Conservation (phyloP, 2,113 vertebrate species). For the Apistogramma diplotaenia region DNA sequence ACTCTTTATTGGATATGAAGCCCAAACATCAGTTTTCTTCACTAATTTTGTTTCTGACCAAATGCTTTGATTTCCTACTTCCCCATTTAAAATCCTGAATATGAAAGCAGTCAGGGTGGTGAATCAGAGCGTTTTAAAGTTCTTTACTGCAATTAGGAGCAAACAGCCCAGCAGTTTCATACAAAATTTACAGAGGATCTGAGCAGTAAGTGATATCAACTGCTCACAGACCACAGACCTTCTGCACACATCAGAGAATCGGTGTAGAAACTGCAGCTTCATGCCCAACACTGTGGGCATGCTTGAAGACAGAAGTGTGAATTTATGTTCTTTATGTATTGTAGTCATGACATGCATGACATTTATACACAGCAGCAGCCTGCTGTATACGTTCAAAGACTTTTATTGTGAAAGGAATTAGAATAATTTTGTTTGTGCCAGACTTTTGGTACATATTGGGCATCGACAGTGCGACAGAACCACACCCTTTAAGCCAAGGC, state of each 20-base stretch:
- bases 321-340: not conserved
- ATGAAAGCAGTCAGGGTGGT: too few species aligned
- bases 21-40: not conserved
- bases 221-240: not conserved
- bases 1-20: not conserved
- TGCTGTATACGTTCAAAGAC: not conserved
- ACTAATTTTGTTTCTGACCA: not conserved
- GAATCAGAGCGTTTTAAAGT: not conserved
- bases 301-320: fast-evolving
- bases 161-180: not conserved
- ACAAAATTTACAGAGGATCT: not conserved
- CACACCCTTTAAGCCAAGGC: not conserved
- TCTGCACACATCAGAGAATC: not conserved
- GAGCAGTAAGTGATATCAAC: not conserved
- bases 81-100: not conserved
- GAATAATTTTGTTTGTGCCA: fast-evolving
- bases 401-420: not conserved
- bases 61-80: not conserved
- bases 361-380: not conserved
- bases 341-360: not conserved
- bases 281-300: not conserved
- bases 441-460: too few species aligned
- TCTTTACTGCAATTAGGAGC: not conserved
- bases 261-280: not conserved
- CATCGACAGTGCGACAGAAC: too few species aligned